Evolutionary conservation across 2,888 invertebrate species (phyloP), one percentile per base, ranked within the genome.

Genomic region (Taphrorychus bicolor): DNA sequence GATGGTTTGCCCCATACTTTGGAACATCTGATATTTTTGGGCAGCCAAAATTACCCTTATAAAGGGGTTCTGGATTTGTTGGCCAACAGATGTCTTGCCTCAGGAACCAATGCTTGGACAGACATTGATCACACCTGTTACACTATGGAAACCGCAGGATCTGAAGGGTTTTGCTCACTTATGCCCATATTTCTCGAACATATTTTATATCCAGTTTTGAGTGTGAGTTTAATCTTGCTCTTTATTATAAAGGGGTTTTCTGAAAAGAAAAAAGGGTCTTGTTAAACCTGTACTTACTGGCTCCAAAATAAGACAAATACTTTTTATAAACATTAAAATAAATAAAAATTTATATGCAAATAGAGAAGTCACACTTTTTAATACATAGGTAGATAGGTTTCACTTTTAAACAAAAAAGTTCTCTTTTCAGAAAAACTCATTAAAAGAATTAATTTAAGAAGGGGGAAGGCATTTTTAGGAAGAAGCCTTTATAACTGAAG

Each of bases 101-200:
- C 93, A 42, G 96, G 96, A 0, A 96, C 96, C 2, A 96, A 97
- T 84, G 96, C 95, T 0, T 92, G 91, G 91, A 97, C 96, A 0
- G 90, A 89, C 77, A 87, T 86, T 0, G 95, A 97, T 81, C 93
- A 95, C 79, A 97, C 96, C 0, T 92, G 91, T 75, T 97, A 96
- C 80, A 95, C 94, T 0, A 89, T 96, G 83, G 89, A 90, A 69
- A 96, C 95, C 23, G 95, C 94, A 2, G 93, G 92, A 17, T 89
- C 90, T 75, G 91, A 92, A 76, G 97, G 97, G 16, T 95, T 96
- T 84, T 83, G 95, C 49, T 90, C 91, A 2, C 83, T 97, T n/a
- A 84, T 97, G 80, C 96, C 96, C 0, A 91, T 97, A 74, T 97
- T 95, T 80, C 81, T 97, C 65, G 96, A 97, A 79, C 97, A 97